phyloP scores from a whole-genome alignment of 2,888 invertebrate genomes.

The Andrena chrysosceles region DNA sequence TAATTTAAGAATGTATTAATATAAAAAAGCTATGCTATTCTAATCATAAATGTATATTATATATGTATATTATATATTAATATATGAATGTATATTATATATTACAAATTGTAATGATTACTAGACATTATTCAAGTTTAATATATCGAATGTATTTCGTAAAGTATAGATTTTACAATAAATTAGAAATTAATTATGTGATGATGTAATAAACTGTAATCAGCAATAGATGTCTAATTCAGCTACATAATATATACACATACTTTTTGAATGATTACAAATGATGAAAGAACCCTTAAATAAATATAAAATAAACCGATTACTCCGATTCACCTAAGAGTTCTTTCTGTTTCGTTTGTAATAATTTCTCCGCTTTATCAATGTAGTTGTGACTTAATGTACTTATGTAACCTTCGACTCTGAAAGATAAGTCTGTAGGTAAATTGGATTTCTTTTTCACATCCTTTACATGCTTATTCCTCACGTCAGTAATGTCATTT shows the following conservation, averaged over 20 bases:
- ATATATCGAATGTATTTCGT: background rate
- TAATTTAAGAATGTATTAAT: too few species aligned
- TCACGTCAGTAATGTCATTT: slow-evolving; percentile 91
- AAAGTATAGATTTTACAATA: too few species aligned
- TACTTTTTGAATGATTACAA: background rate
- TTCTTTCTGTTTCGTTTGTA: slow-evolving; percentile 91
- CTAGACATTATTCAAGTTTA: background rate
- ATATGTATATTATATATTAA: background rate
- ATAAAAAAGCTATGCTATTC: background rate
- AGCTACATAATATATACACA: background rate
- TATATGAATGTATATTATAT: background rate
- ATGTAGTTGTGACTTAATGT: slow-evolving; percentile 90
- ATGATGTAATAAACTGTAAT: background rate
- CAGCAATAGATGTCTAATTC: background rate
- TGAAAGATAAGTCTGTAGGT: slow-evolving; percentile 90
- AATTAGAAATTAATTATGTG: too few species aligned
- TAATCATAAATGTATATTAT: background rate
- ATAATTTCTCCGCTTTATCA: slow-evolving; percentile 88
- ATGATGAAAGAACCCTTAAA: background rate
- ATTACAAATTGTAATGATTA: background rate
- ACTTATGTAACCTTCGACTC: slow-evolving; percentile 90
- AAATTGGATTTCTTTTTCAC: slow-evolving; percentile 90
- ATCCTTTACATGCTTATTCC: slow-evolving; percentile 90
- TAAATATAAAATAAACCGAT: background rate
- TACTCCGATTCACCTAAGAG: slow-evolving; percentile 85